Conservation (phyloP, 92 coral and sea anemone genomes). For the Nematostella vectensis region DNA sequence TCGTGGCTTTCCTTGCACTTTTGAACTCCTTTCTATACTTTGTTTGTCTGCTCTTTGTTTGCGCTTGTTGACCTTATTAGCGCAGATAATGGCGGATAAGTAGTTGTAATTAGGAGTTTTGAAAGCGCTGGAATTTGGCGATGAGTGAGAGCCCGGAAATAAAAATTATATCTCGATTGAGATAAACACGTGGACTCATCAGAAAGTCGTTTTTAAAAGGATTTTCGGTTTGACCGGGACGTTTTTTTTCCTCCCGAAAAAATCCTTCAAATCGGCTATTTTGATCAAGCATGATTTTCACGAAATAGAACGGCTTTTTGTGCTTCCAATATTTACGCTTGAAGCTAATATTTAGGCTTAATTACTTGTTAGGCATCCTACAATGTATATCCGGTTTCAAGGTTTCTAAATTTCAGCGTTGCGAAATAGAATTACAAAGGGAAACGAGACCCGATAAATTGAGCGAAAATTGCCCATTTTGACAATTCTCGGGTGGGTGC, state of each 20-base stretch:
- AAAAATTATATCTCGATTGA: not conserved
- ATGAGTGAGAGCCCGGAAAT: not conserved
- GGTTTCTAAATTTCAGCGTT: not conserved
- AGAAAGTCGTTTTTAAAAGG: not conserved
- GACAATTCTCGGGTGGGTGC: not conserved
- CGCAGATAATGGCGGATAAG: not conserved
- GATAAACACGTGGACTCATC: not conserved
- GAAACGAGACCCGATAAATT: not conserved
- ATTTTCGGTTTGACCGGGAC: not conserved
- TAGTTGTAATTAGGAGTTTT: not conserved
- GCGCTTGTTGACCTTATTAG: no score
- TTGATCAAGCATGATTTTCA: not conserved
- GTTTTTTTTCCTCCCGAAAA: not conserved
- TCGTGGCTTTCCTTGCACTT: no score
- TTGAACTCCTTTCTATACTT: no score
- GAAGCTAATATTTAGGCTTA: not conserved
- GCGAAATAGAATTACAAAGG: not conserved
- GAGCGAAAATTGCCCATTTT: not conserved
- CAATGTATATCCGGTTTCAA: not conserved
- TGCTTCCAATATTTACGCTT: not conserved
- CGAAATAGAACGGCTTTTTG: not conserved
- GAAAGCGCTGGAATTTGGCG: not conserved
- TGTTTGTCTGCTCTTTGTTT: no score
- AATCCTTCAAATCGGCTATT: not conserved
- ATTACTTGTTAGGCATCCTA: not conserved